Conservation (phyloP, 2,888 invertebrate species). For the Drosophila ustulata region DNA sequence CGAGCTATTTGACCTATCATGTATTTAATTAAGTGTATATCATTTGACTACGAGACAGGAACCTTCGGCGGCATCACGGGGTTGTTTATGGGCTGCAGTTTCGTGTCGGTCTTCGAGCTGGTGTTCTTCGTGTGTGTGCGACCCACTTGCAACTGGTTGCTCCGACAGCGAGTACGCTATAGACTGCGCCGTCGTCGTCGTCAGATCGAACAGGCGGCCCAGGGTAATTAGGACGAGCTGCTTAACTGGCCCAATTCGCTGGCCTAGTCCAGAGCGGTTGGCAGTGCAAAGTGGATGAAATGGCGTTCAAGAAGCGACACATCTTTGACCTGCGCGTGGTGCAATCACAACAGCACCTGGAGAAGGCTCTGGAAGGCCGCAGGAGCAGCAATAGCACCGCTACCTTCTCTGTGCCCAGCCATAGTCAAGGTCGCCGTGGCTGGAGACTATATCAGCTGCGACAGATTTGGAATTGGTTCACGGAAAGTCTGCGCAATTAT, state of each 20-base stretch:
- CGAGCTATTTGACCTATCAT: constrained; percentile 4
- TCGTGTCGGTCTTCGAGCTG: constrained; percentile 88
- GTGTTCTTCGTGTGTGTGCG: constrained; percentile 84
- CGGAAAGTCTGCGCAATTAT: constrained; percentile 86
- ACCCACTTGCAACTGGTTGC: constrained; percentile 80
- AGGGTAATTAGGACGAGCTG: constrained; percentile 54
- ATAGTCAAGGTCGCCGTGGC: not conserved
- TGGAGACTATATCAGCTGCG: constrained; percentile 22
- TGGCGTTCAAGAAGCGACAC: constrained; percentile 70
- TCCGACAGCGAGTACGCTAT: constrained; percentile 70
- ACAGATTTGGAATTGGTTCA: constrained; percentile 76
- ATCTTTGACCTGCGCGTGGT: constrained; percentile 67
- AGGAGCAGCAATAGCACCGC: constrained; percentile 8
- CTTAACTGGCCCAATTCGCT: constrained; percentile 31
- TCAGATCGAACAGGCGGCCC: constrained; percentile 36
- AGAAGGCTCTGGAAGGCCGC: constrained; percentile 2
- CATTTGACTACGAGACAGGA: constrained; percentile 84
- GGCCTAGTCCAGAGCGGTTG: constrained; percentile 32
- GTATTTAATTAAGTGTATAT: constrained; percentile 23
- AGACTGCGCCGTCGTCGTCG: constrained; percentile 49
- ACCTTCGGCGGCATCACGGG: constrained; percentile 90
- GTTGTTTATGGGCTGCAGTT: constrained; percentile 89
- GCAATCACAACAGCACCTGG: constrained; percentile 50
- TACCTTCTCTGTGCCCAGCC: not conserved
- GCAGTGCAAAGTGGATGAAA: constrained; percentile 17